phyloP scores from a whole-genome alignment of 2,113 vertebrate genomes.

The Oreocharis arfaki region DNA sequence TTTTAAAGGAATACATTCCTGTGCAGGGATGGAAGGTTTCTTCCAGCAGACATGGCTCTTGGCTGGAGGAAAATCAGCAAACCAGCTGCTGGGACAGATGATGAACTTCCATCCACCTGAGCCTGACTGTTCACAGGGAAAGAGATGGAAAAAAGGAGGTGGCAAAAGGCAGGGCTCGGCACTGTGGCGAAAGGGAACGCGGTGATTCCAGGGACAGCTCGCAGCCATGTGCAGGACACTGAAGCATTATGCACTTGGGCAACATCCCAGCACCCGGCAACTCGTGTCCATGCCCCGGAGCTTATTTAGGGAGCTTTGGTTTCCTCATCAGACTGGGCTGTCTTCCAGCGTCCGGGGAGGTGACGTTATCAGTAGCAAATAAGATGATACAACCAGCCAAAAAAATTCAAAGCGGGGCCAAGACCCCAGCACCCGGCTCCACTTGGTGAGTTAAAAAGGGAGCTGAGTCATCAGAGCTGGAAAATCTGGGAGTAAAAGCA shows the following conservation, averaged over 20 bases:
- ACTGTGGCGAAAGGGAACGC: rapidly evolving
- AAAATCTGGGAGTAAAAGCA: neutral
- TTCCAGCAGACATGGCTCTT: neutral
- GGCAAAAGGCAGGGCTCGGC: neutral
- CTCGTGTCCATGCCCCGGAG: neutral
- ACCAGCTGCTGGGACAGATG: neutral
- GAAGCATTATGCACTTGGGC: neutral
- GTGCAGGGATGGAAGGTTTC: neutral
- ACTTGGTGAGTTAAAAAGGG: neutral
- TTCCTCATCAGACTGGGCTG: neutral
- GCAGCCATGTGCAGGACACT: neutral
- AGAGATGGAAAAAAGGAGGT: neutral
- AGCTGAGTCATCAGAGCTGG: conserved; percentile 16
- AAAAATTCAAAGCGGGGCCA: neutral
- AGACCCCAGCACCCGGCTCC: neutral
- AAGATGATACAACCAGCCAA: neutral
- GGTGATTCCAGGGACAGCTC: neutral
- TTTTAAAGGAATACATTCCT: neutral
- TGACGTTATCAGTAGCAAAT: neutral
- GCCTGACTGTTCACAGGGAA: neutral
- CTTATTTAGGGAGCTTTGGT: neutral
- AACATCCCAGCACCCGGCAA: neutral
- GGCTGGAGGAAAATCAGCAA: neutral
- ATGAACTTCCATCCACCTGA: neutral
- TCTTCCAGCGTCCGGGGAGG: neutral